Evolutionary conservation across 2,113 vertebrate genomes (phyloP), one percentile per base, ranked within the genome.

Genomic region (Dinomys branickii): DNA sequence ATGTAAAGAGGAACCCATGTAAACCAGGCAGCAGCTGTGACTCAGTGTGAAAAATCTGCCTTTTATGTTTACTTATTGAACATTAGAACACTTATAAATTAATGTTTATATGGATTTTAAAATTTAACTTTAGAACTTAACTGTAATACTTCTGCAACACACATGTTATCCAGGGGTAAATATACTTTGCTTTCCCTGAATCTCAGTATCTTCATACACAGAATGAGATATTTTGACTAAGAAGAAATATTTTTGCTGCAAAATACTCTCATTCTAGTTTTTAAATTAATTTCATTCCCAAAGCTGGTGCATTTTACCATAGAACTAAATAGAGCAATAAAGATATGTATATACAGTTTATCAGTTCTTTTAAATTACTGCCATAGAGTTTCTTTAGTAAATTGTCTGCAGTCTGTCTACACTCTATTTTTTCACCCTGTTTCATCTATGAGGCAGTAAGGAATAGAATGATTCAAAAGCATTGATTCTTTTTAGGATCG

Each of bases 241-340:
- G 16, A 92, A 71, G 35, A 73, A 33, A 30, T 5, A 4, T 0
- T 33, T 67, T 77, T 30, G 9, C 81, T 86, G 8, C 77, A 54
- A 89, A 90, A 93, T n/a, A 71, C 65, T 63, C 22, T 91, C 24
- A 85, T 71, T 84, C 22, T 58, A 75, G 38, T 86, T 85, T 95
- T 2, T 44, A 80, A 54, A 52, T 59, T 95, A 19, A 47, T 78
- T 73, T 81, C 86, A 84, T 85, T 47, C 19, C 61, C 33, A 44
- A 94, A 93, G 59, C 59, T 5, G 90, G 28, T 56, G 54, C 77
- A 69, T 61, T 69, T 82, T 84, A n/a, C n/a, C 4, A 71, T 56
- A 50, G 56, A 92, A 82, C 61, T 96, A 85, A 69, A 22, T 75
- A 67, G 33, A 63, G 73, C 30, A 86, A 56, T 86, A 75, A 71